Evolutionary conservation across 2,113 vertebrate genomes (phyloP), one percentile per base, ranked within the genome.

Genomic region (Xyliphius kryptos): DNA sequence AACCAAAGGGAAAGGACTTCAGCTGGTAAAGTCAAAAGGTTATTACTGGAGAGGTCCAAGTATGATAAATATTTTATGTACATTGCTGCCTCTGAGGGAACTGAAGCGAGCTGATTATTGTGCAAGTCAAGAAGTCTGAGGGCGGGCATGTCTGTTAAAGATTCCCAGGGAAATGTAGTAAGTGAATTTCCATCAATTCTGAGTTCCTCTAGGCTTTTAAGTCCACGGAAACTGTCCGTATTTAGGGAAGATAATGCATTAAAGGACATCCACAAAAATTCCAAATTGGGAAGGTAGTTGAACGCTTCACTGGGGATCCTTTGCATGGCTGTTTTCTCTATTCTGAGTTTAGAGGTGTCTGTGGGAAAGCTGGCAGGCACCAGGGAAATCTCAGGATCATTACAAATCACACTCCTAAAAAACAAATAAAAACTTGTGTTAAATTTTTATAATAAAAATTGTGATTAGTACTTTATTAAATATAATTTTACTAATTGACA

Each of bases 241-340:
- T 78, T 90, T 74, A 98, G 83, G 56, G 82, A 86, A 49, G 86
- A 77, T 54, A 99, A 72, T 4, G 88, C 85, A 61, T 99, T 99
- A 54, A 96, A 95, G 62, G 96, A 93, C 90, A 99, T 87, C 94
- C 95, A 97, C 56, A 98, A 86, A 79, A 92, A 97, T 63, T 97
- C 92, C 78, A 99, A 82, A 77, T 78, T 89, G 68, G 85, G 82
- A n/a, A 97, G 89, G 2, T 77, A 77, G 14, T 83, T 77, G 72
- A 99, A 95, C 66, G 91, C 88, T 72, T 94, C 92, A 32, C 83
- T 90, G 0, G 91, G 89, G 61, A 99, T 87, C 66, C 83, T 85
- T 66, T 89, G 85, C 36, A 98, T 90, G 72, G 91, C 84, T 0
- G 96, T 98, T 79, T 97, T 91, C 67, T 99, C 94, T 72, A 99